Base-by-base conservation (phyloP, 2,797 vertebrate genomes). In the Crocidura indochinensis region DNA sequence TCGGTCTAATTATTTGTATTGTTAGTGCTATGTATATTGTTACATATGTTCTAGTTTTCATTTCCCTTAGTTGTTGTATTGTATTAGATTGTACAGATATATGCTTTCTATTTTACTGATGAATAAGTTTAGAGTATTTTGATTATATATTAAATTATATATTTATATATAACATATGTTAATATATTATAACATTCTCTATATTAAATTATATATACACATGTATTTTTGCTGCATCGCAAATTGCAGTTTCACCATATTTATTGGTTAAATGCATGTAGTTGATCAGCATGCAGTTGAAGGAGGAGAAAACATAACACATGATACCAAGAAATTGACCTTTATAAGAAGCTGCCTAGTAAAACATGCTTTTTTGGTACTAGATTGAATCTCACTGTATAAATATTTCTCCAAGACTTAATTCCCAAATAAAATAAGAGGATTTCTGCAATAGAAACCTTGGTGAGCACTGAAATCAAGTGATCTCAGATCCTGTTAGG, bases 401-500 rank as follows among this genome's bases (percentile, higher is more conserved):
- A 91, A 94, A 90, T 80, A 14, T 79, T 53, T 84, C 85, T 95
- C 56, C 31, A 80, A 90, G 79, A 83, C 76, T 94, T 92, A 94
- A 77, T 72, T 53, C 83, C 79, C 67, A 68, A 87, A 81, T 91
- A 90, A 83, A 75, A n/a, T n/a, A n/a, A n/a, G n/a, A 85, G 27
- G 26, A 90, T 27, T 86, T 94, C 62, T 85, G 75, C 84, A 92
- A 74, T 38, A 80, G 24, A 19, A 92, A 87, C 15, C 91, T 94
- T 80, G 56, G 75, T 95, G 84, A 77, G 60, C 69, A 56, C 17
- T 29, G 47, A 94, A 96, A 93, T 49, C 87, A 93, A 91, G 84
- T 91, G 38, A 77, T 88, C n/a, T 91, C 47, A 93, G 92, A 96
- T 94, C 92, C 85, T 96, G 87, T 93, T 95, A 95, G 93, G n/a